Evolutionary conservation across 37 sponge, comb jelly and placozoan species (phyloP).

Genomic region (Tethya wilhelma): DNA sequence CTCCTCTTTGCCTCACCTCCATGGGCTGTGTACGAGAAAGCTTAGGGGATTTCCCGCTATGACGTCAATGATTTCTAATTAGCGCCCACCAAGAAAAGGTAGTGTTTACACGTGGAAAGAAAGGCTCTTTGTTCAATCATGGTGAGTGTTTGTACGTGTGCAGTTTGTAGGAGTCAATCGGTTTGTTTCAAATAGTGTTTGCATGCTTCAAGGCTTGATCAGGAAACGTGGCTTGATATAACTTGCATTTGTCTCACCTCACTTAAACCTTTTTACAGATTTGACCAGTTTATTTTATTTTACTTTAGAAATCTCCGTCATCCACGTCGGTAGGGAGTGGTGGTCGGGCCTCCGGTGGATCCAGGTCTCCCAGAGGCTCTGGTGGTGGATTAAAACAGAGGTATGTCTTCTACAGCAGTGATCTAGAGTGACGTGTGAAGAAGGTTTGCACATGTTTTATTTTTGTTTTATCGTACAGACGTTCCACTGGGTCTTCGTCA

Average conservation of each 20-base stretch:
- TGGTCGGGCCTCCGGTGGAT: constrained; percentile 15
- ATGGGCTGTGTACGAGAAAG: too few relatives aligned
- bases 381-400: constrained; percentile 68
- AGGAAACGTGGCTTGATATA: too few relatives aligned
- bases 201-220: too few relatives aligned
- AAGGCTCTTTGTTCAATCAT: background rate
- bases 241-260: too few relatives aligned
- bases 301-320: constrained; percentile 56
- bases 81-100: background rate
- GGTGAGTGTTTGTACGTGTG: too few relatives aligned
- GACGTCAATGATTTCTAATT: background rate
- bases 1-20: background rate
- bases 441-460: too few relatives aligned
- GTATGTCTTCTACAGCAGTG: too few relatives aligned
- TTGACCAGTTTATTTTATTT: background rate
- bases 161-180: too few relatives aligned
- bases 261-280: too few relatives aligned
- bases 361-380: constrained; percentile 41
- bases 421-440: too few relatives aligned
- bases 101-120: constrained; percentile 1
- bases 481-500: constrained; percentile 1
- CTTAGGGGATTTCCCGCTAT: too few relatives aligned
- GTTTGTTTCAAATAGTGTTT: too few relatives aligned
- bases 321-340: constrained; percentile 73
- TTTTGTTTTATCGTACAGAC: constrained; percentile 14